Evolutionary conservation across 2,797 vertebrate species (phyloP).

Genomic region (Lophius americanus): DNA sequence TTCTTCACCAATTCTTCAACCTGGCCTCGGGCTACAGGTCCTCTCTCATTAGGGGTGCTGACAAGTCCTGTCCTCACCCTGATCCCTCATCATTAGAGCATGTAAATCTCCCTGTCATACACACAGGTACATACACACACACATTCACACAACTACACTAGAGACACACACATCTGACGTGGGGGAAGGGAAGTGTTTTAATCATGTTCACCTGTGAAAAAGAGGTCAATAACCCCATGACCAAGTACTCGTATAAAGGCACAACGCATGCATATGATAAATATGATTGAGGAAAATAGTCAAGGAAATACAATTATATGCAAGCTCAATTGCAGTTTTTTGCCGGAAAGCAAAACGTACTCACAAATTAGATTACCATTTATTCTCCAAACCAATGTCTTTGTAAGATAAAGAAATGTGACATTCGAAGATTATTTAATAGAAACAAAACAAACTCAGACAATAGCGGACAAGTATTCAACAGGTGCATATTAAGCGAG

Average conservation of each 20-base stretch:
- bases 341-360: no score
- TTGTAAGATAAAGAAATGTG: slow-evolving; percentile 4
- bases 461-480: slow-evolving; percentile 28
- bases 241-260: slow-evolving; percentile 23
- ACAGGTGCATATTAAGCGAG: slow-evolving; percentile 50
- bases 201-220: slow-evolving; percentile 56
- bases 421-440: not conserved
- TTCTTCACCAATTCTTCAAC: slow-evolving; percentile 60
- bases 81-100: slow-evolving; percentile 86
- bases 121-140: slow-evolving; percentile 48
- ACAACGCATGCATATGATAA: slow-evolving; percentile 45
- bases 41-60: slow-evolving; percentile 80
- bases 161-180: slow-evolving; percentile 35
- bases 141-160: slow-evolving; percentile 24
- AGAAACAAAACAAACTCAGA: slow-evolving; percentile 27
- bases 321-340: slow-evolving; percentile 8
- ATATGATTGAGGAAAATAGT: slow-evolving; percentile 15
- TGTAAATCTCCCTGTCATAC: slow-evolving; percentile 83
- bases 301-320: slow-evolving; percentile 9
- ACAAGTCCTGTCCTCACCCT: slow-evolving; percentile 79
- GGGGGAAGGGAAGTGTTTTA: slow-evolving; percentile 7
- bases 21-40: slow-evolving; percentile 68
- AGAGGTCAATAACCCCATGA: slow-evolving; percentile 49
- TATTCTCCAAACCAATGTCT: not conserved
- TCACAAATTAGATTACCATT: no score